Conservation (phyloP, 2,797 vertebrate genomes). For the Alosa sapidissima region DNA sequence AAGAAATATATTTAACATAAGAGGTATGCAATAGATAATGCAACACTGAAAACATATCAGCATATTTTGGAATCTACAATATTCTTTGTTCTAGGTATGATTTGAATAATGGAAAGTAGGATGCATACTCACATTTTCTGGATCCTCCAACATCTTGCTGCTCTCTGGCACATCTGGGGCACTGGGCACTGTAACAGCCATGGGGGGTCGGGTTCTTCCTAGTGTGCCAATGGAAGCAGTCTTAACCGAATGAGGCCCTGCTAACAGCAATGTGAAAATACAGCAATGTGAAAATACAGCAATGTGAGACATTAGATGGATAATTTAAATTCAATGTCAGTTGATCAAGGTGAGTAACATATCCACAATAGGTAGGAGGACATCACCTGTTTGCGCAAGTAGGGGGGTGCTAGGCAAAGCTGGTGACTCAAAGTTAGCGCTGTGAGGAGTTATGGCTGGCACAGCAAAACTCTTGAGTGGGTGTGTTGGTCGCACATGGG, state of each 20-base stretch:
- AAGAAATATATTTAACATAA: not conserved
- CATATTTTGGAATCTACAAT: not conserved
- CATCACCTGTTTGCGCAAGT: constrained; percentile 87
- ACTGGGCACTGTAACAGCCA: constrained; percentile 91
- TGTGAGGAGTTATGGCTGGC: constrained; percentile 77
- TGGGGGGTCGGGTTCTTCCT: constrained; percentile 88
- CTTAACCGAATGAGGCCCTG: constrained; percentile 86
- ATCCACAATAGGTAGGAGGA: not conserved
- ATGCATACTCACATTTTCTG: constrained; percentile 86
- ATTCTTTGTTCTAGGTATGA: not conserved
- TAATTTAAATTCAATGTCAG: not conserved
- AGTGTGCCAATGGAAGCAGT: constrained; percentile 94
- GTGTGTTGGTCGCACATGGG: constrained; percentile 83
- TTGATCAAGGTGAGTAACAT: not conserved
- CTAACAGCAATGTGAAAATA: constrained; percentile 12
- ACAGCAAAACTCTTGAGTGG: constrained; percentile 97
- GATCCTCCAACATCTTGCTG: constrained; percentile 92
- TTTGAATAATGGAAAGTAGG: not conserved
- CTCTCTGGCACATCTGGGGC: constrained; percentile 92
- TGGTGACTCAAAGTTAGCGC: constrained; percentile 81
- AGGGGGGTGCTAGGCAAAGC: constrained; percentile 90
- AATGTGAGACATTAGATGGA: not conserved
- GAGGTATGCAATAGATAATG: not conserved
- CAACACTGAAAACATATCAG: not conserved
- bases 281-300: not conserved